Evolutionary conservation across 1,140 invertebrate species (phyloP), one percentile per base, ranked within the genome.

Genomic region (Metopolophium dirhodum): DNA sequence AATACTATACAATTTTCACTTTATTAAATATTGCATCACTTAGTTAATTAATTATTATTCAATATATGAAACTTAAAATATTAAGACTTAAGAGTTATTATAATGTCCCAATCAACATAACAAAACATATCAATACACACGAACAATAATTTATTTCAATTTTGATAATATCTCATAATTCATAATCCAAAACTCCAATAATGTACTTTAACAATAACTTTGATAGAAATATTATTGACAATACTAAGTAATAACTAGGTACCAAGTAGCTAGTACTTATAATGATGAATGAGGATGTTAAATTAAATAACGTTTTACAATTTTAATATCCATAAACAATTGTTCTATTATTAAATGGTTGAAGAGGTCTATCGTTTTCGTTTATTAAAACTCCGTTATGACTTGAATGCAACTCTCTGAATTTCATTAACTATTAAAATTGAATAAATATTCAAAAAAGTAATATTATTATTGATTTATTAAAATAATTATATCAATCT

Each of bases 291-390:
- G 41, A 41, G 41, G 41, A 41, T 77, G 30, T 77, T 35, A n/a
- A 77, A n/a, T 77, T 77, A n/a, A 77, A 30, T 11, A 30, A 18
- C 2, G 18, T 77, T 41, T 85, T 85, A 45, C 0, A 45, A 11
- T 20, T 51, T 77, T 82, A 91, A 49, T 82, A 91, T 91, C 30
- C 90, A 47, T 91, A 89, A 23, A 93, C 0, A 68, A 87, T 88
- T 51, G 93, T 18, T 82, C 93, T 89, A n/a, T 90, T 68, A 89
- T 93, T 90, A 41, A 93, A 93, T 89, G 86, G 30, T 90, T 93
- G 93, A n/a, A 93, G 57, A 68, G 7, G 20, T 93, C 93, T 57
- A 77, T 93, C 93, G 26, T 93, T 93, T 82, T 77, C 87, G 11
- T 82, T 61, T 20, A 93, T 93, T 47, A 49, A 37, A 14, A 37